Conservation (phyloP, 92 coral and sea anemone genomes). For the Porites rus region DNA sequence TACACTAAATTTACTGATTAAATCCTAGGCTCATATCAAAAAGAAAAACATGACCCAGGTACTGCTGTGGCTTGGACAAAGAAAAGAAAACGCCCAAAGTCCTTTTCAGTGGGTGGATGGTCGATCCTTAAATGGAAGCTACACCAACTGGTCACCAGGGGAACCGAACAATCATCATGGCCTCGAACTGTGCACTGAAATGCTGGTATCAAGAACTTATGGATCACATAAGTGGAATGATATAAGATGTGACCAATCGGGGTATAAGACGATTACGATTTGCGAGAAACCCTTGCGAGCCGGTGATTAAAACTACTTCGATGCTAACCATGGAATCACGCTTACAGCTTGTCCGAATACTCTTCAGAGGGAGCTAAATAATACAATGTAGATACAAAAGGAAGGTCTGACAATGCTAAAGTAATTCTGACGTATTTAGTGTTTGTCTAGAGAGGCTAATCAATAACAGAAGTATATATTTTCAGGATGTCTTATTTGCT, state of each 20-base stretch:
- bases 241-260: background rate
- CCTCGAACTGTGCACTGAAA: constrained; percentile 12
- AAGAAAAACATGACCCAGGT: background rate
- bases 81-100: background rate
- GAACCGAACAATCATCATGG: constrained; percentile 14
- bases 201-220: background rate
- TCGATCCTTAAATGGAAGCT: background rate
- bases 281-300: constrained; percentile 28
- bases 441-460: too few species aligned
- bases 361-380: too few species aligned
- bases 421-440: too few species aligned
- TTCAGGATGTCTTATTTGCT: too few species aligned
- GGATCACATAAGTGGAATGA: constrained; percentile 11
- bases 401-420: too few species aligned
- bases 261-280: background rate
- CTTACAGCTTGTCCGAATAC: background rate
- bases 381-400: too few species aligned
- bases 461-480: too few species aligned
- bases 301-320: background rate
- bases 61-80: constrained; percentile 21
- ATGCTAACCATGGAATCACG: background rate
- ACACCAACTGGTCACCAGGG: constrained; percentile 11
- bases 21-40: background rate
- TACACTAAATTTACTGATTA: too few species aligned
- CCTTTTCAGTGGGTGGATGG: constrained; percentile 25